These are phyloP conservation scores for Cryptocephalus primarius DNA, from an alignment of 2,888 invertebrate species.

Conservation along the genomic window DNA sequence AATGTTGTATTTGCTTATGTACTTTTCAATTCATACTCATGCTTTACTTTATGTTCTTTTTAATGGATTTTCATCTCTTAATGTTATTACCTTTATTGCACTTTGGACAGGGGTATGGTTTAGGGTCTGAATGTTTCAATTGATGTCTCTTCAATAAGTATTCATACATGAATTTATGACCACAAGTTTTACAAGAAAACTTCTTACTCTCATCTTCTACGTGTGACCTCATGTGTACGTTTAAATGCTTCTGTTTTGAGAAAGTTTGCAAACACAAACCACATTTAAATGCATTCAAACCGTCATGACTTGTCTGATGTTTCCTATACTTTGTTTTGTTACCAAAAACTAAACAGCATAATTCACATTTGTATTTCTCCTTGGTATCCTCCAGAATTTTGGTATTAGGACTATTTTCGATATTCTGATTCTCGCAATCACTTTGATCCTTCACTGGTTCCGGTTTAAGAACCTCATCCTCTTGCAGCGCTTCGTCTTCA, in stretches of 20 bases:
- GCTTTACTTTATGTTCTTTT: too few relatives aligned
- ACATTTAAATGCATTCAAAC: slow-evolving; percentile 21
- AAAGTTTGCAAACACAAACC: slow-evolving; percentile 19
- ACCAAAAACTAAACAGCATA: slow-evolving; percentile 16
- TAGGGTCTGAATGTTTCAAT: slow-evolving; percentile 26
- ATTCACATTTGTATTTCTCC: slow-evolving; percentile 18
- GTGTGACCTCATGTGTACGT: slow-evolving; percentile 20
- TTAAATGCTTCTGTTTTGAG: slow-evolving; percentile 16
- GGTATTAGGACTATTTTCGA: background rate
- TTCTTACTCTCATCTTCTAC: slow-evolving; percentile 18
- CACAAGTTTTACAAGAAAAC: slow-evolving; percentile 21
- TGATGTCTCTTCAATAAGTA: slow-evolving; percentile 29
- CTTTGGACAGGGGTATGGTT: slow-evolving; percentile 29
- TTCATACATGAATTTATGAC: slow-evolving; percentile 23
- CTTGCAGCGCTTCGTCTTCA: slow-evolving; percentile 17
- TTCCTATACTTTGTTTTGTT: slow-evolving; percentile 19
- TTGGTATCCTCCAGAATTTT: background rate
- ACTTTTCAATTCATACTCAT: too few relatives aligned
- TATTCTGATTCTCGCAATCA: background rate
- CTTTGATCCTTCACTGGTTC: too few relatives aligned
- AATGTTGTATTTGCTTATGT: too few relatives aligned
- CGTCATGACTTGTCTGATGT: slow-evolving; percentile 19
- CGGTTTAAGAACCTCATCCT: slow-evolving; percentile 12
- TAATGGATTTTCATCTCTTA: background rate
- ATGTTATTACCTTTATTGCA: slow-evolving; percentile 25